Evolutionary conservation across 2,113 vertebrate genomes (phyloP).

Genomic region (Ageneiosus marmoratus): DNA sequence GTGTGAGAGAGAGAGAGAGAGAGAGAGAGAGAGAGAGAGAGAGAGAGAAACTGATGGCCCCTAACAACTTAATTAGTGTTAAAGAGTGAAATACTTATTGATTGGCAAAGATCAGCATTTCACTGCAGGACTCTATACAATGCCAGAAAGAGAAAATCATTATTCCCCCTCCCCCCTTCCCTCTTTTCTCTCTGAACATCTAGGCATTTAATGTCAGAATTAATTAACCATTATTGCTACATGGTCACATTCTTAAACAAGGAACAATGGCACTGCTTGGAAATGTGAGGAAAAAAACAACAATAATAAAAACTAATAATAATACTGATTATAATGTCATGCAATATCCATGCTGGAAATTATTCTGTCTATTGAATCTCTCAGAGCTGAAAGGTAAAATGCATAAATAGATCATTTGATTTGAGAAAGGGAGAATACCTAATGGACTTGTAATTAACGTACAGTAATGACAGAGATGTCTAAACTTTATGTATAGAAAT

Average conservation of each 20-base stretch:
- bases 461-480: not conserved
- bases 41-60: slow-evolving; percentile 29
- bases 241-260: slow-evolving; percentile 38
- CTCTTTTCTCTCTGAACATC: not conserved
- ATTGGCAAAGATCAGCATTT: slow-evolving; percentile 54
- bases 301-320: not conserved
- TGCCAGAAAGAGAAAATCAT: slow-evolving; percentile 52
- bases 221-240: slow-evolving; percentile 44
- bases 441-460: not conserved
- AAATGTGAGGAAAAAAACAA: not conserved
- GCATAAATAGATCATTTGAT: not conserved
- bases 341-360: not conserved
- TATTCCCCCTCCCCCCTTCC: slow-evolving; percentile 4
- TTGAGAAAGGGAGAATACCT: not conserved
- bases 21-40: not conserved
- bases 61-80: slow-evolving; percentile 69
- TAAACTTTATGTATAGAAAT: not conserved
- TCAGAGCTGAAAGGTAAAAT: slow-evolving; percentile 5
- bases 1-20: slow-evolving; percentile 17
- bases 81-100: slow-evolving; percentile 65
- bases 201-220: slow-evolving; percentile 37
- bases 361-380: not conserved
- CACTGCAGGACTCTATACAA: slow-evolving; percentile 43
- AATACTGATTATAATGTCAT: slow-evolving; percentile 5
- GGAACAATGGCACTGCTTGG: no score